These are phyloP conservation scores for Piliocolobus tephrosceles DNA, from an alignment of 2,113 vertebrate species.

Conservation along the genomic window DNA sequence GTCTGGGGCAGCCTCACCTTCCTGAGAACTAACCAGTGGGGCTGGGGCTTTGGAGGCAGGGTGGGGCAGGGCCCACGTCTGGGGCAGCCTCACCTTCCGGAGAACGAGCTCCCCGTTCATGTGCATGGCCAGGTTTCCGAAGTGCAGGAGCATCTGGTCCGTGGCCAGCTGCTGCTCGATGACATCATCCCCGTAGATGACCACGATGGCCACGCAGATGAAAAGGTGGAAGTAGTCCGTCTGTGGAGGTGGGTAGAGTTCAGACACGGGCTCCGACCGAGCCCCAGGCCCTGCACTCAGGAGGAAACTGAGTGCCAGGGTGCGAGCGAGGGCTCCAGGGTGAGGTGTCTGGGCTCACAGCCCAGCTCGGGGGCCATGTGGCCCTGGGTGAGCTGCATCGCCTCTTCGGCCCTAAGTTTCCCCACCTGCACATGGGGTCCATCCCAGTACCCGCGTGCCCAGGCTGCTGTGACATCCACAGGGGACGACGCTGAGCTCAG, in stretches of 20 bases:
- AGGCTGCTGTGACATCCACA: background rate
- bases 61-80: fast-evolving
- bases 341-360: background rate
- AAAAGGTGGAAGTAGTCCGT: constrained; percentile 99
- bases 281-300: background rate
- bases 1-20: constrained; percentile 84
- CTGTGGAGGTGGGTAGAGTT: constrained; percentile 77
- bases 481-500: fast-evolving
- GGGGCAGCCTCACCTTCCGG: constrained; percentile 88
- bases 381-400: background rate
- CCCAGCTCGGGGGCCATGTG: fast-evolving
- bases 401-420: background rate
- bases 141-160: constrained; percentile 98
- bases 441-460: fast-evolving
- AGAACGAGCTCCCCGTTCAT: constrained; percentile 98
- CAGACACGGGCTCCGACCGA: background rate
- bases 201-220: constrained; percentile 96
- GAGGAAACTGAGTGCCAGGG: background rate
- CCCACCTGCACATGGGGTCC: background rate
- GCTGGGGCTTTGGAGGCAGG: background rate
- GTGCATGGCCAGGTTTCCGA: constrained; percentile 97
- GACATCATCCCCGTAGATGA: constrained; percentile 96
- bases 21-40: constrained; percentile 90
- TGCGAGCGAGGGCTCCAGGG: background rate
- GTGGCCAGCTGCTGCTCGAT: constrained; percentile 95